phyloP scores from a whole-genome alignment of 2,797 vertebrate species.

The Gymnothorax javanicus region DNA sequence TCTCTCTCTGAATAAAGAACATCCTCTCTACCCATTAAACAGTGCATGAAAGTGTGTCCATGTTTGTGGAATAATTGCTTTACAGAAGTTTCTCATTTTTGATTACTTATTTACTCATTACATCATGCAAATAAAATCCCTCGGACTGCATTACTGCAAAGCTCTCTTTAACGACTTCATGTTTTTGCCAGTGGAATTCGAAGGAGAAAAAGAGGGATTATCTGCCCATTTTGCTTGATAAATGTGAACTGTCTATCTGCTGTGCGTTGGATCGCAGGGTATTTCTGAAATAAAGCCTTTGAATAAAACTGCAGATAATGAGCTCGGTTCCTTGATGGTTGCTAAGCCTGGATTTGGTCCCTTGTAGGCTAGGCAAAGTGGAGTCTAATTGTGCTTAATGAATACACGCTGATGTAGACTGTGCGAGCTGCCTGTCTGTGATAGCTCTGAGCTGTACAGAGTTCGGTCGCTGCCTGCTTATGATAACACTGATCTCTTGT shows the following conservation, averaged over 20 bases:
- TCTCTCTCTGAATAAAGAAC: too few species aligned
- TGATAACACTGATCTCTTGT: not conserved
- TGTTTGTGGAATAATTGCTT: too few species aligned
- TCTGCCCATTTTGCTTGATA: conserved; percentile 39
- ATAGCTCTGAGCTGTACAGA: not conserved
- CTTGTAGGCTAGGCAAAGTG: not conserved
- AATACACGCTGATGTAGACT: not conserved
- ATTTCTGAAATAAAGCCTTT: conserved; percentile 17
- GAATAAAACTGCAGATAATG: conserved; percentile 29
- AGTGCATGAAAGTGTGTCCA: too few species aligned
- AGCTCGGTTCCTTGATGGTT: not conserved
- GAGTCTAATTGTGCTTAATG: not conserved
- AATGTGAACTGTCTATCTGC: conserved; percentile 8
- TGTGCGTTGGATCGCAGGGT: not conserved
- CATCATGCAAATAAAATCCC: conserved; percentile 38
- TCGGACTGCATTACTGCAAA: conserved; percentile 36
- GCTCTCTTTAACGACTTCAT: conserved; percentile 35
- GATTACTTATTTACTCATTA: conserved; percentile 53
- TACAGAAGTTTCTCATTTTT: conserved; percentile 26
- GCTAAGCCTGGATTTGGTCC: not conserved
- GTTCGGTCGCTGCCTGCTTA: not conserved
- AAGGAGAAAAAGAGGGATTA: conserved; percentile 40
- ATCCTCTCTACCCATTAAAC: too few species aligned
- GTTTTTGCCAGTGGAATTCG: conserved; percentile 34
- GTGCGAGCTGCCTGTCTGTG: not conserved